Evolutionary conservation across 2,113 vertebrate species (phyloP).

Genomic region (Dicentrarchus labrax): DNA sequence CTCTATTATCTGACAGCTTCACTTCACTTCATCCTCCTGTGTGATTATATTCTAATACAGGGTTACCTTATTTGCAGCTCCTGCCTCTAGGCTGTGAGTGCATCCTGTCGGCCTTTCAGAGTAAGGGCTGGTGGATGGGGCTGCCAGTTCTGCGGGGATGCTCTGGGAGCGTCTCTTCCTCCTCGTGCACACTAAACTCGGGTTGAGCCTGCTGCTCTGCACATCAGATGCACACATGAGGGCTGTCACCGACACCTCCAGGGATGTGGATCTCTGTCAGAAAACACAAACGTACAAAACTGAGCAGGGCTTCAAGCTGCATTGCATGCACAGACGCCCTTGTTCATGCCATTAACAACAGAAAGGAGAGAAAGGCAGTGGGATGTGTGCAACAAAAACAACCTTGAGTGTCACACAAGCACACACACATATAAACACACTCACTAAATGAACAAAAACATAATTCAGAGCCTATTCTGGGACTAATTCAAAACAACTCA

Average conservation of each 20-base stretch:
- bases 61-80: conserved; percentile 76
- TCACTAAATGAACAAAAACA: conserved; percentile 55
- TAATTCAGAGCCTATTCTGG: conserved; percentile 42
- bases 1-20: conserved; percentile 22
- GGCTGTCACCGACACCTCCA: conserved; percentile 74
- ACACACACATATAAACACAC: conserved; percentile 15
- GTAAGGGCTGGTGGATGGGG: conserved; percentile 70
- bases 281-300: conserved; percentile 53
- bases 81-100: conserved; percentile 62
- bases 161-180: conserved; percentile 70
- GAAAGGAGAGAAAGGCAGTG: conserved; percentile 50
- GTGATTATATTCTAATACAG: conserved; percentile 20
- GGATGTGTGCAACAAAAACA: conserved; percentile 42
- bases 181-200: conserved; percentile 53
- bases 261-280: conserved; percentile 80
- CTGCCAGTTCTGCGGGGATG: conserved; percentile 75
- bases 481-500: conserved; percentile 42
- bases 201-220: conserved; percentile 67
- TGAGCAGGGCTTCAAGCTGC: conserved; percentile 52
- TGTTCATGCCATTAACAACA: conserved; percentile 68
- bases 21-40: neutral
- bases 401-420: conserved; percentile 35
- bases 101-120: conserved; percentile 73
- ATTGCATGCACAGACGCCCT: conserved; percentile 61
- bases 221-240: conserved; percentile 53